phyloP scores from a whole-genome alignment of 1,140 invertebrate genomes.

The Musca domestica region DNA sequence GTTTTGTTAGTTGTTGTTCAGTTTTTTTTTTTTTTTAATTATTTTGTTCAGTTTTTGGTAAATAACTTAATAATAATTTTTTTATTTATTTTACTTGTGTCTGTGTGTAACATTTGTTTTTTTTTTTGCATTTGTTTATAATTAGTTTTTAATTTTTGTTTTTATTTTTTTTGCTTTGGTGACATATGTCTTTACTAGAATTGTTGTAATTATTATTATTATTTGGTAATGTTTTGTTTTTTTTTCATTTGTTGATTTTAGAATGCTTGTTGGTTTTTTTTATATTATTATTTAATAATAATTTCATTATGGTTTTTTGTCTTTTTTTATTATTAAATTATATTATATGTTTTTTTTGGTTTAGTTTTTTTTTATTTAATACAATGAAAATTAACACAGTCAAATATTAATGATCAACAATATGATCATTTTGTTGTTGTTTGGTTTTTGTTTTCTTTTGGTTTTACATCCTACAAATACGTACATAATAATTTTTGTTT shows the following conservation, averaged over 20 bases:
- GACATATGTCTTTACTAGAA: neutral
- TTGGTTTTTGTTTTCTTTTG: conserved; percentile 25
- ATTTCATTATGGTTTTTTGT: conserved; percentile 17
- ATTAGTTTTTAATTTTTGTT: conserved; percentile 3
- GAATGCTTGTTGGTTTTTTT: neutral
- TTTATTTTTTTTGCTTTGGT: neutral
- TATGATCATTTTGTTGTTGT: conserved; percentile 37
- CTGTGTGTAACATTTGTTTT: conserved; percentile 10
- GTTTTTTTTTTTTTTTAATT: conserved; percentile 34
- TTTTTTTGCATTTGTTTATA: conserved; percentile 12
- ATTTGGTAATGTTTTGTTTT: conserved; percentile 8
- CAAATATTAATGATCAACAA: conserved; percentile 50
- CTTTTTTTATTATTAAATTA: conserved; percentile 1
- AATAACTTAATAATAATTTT: conserved; percentile 11
- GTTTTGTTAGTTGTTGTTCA: conserved; percentile 36
- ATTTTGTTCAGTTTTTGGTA: conserved; percentile 27
- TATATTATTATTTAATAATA: conserved; percentile 24
- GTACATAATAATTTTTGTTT: neutral
- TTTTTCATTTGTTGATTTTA: conserved; percentile 9
- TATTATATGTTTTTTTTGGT: neutral
- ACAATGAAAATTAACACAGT: conserved; percentile 49
- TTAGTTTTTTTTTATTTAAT: conserved; percentile 14
- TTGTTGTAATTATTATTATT: neutral
- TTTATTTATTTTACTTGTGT: conserved; percentile 9
- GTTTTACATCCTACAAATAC: conserved; percentile 40